phyloP scores from a whole-genome alignment of 2,113 vertebrate genomes.

The Ceuthmochares aereus region DNA sequence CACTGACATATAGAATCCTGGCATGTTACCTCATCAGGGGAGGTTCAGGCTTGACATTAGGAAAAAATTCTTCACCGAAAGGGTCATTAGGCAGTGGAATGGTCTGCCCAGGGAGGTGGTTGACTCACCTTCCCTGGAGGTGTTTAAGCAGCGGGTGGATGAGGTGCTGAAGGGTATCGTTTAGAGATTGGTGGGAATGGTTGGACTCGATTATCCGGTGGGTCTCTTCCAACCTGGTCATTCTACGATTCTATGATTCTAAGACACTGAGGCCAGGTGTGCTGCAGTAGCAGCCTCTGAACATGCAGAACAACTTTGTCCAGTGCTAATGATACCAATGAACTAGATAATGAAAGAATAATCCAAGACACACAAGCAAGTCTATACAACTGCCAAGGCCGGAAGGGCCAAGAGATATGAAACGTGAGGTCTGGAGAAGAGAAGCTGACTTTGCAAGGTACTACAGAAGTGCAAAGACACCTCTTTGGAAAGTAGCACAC shows the following conservation, averaged over 20 bases:
- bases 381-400: background rate
- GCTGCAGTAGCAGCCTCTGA: background rate
- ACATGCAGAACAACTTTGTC: background rate
- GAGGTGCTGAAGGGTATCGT: too few species aligned
- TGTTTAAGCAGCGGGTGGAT: too few species aligned
- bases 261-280: background rate
- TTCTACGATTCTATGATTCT: too few species aligned
- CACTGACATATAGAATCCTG: background rate
- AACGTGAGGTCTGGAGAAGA: rapidly evolving
- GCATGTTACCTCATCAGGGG: too few species aligned
- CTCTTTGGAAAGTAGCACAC: background rate
- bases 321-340: background rate
- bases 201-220: too few species aligned
- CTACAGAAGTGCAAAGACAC: background rate
- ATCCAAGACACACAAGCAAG: rapidly evolving
- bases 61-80: too few species aligned
- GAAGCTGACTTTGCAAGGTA: background rate
- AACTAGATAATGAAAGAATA: background rate
- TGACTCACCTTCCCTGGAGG: too few species aligned
- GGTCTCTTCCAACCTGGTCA: too few species aligned
- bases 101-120: too few species aligned
- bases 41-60: too few species aligned
- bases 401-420: background rate
- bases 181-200: too few species aligned
- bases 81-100: too few species aligned